A percentile compares a stretch with the other conserved stretches of the same genome.
Conservation (phyloP, 2,113 vertebrate genomes). For the Isurus oxyrinchus region DNA sequence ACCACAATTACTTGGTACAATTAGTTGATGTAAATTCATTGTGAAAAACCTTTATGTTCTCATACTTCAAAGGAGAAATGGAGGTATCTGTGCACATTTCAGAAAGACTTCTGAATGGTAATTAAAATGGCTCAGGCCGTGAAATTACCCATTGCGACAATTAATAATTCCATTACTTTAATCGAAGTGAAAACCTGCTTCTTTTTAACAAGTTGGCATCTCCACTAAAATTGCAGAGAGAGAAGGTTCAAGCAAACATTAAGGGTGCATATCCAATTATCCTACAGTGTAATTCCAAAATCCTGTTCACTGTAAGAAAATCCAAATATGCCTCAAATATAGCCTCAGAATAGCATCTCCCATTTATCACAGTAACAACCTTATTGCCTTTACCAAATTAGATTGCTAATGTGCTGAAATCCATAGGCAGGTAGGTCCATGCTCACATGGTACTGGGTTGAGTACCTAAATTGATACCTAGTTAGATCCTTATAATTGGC, state of each 20-base stretch:
- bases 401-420: background rate
- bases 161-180: no score
- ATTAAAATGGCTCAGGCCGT: background rate
- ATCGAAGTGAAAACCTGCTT: background rate
- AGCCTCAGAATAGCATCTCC: background rate
- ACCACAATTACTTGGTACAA: background rate
- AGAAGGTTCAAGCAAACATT: background rate
- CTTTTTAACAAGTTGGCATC: background rate
- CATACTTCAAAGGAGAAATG: background rate
- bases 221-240: background rate
- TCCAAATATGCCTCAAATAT: background rate
- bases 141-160: no score
- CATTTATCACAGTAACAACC: background rate
- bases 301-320: background rate
- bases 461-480: background rate
- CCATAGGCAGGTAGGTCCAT: no score
- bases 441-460: background rate
- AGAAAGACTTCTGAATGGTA: background rate
- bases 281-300: background rate
- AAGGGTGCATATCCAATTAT: background rate
- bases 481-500: background rate
- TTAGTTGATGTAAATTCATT: background rate
- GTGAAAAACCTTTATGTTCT: background rate
- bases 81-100: background rate
- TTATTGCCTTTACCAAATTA: background rate